Evolutionary conservation across 2,797 vertebrate species (phyloP).

Genomic region (Erethizon dorsatum): DNA sequence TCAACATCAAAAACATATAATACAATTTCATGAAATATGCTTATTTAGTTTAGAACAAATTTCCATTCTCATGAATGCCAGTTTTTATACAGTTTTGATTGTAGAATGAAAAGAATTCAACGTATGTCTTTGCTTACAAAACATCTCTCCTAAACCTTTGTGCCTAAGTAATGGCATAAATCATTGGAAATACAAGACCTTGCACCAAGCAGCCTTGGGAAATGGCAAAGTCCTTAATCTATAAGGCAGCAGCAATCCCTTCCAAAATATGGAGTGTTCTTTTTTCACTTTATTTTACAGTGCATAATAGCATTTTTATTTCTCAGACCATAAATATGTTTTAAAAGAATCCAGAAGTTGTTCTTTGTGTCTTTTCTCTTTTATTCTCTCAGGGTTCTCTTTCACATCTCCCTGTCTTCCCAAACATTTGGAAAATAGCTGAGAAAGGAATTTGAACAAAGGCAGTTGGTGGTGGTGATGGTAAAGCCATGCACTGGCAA

Average conservation of each 20-base stretch:
- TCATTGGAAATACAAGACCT: not conserved
- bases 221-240: not conserved
- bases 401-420: not conserved
- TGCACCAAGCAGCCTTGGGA: not conserved
- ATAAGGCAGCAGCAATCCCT: not conserved
- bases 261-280: not conserved
- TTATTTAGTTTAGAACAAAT: conserved; percentile 4
- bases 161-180: not conserved
- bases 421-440: not conserved
- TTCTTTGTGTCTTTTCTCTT: not conserved
- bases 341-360: not conserved
- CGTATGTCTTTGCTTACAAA: not conserved
- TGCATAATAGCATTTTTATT: not conserved
- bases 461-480: not conserved
- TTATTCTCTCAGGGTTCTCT: not conserved
- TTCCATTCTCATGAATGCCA: not conserved
- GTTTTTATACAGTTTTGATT: not conserved
- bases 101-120: not conserved
- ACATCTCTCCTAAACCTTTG: not conserved
- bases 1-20: not conserved
- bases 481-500: not conserved
- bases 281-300: conserved; percentile 31
- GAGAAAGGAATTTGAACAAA: not conserved
- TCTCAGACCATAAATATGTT: not conserved
- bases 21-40: not conserved